These are phyloP conservation scores for Epinotia demarniana DNA, from an alignment of 2,888 invertebrate species.

Conservation along the genomic window DNA sequence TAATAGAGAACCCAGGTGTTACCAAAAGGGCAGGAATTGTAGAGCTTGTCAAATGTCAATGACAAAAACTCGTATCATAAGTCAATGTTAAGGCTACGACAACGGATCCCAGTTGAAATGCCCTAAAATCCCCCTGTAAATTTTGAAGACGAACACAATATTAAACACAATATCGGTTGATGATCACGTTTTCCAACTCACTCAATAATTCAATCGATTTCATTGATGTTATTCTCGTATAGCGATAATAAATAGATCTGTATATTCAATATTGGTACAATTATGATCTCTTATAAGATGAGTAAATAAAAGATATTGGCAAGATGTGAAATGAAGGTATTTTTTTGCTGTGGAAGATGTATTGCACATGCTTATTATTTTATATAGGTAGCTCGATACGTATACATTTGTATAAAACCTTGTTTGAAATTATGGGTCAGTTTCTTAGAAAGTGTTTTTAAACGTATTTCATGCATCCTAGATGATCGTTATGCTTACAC, in stretches of 20 bases:
- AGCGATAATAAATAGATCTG: constrained; percentile 65
- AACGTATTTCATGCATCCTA: constrained; percentile 52
- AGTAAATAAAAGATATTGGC: constrained; percentile 18
- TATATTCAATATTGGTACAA: constrained; percentile 54
- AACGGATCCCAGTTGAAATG: constrained; percentile 1
- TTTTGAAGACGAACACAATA: constrained; percentile 45
- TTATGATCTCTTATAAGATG: constrained; percentile 15
- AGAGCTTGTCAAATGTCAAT: neutral
- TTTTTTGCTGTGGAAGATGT: constrained; percentile 31
- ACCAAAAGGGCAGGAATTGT: neutral
- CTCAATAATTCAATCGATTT: constrained; percentile 3
- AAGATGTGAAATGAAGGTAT: constrained; percentile 17
- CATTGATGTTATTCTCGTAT: constrained; percentile 23
- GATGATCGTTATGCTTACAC: constrained; percentile 18
- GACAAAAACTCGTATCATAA: too few species aligned
- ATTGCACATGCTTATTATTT: constrained; percentile 36
- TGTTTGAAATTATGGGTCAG: constrained; percentile 69
- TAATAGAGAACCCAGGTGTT: too few species aligned
- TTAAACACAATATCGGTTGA: constrained; percentile 37
- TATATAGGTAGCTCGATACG: constrained; percentile 41
- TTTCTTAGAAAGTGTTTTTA: constrained; percentile 52
- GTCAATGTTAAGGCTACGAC: neutral
- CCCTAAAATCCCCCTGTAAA: constrained; percentile 8
- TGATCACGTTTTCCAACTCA: constrained; percentile 20
- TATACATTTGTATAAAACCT: constrained; percentile 28